phyloP scores from a whole-genome alignment of 2,797 vertebrate species.

The Pempheris klunzingeri region DNA sequence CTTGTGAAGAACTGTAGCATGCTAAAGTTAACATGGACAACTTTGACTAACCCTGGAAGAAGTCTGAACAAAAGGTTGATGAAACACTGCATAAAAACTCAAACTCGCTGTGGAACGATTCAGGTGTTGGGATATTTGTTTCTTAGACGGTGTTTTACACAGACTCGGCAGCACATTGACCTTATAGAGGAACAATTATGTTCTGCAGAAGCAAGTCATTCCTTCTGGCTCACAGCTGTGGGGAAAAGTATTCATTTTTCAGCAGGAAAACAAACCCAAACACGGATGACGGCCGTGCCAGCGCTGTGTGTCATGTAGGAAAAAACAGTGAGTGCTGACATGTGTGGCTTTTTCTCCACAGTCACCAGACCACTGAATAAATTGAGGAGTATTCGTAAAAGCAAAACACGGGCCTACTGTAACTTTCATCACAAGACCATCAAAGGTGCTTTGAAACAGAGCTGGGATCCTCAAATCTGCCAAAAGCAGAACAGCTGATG shows the following conservation, averaged over 20 bases:
- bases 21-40: not conserved
- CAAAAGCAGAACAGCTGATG: conserved; percentile 4
- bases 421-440: not conserved
- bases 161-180: not conserved
- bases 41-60: not conserved
- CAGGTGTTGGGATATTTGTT: not conserved
- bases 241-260: not conserved
- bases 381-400: not conserved
- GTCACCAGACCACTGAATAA: not conserved
- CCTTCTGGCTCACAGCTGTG: conserved; percentile 14
- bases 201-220: not conserved
- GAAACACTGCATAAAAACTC: not conserved
- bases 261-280: conserved; percentile 6
- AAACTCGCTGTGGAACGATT: not conserved
- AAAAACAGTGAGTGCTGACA: conserved; percentile 2
- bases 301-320: not conserved
- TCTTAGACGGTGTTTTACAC: not conserved
- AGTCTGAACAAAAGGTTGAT: not conserved
- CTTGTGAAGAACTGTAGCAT: not conserved
- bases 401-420: not conserved
- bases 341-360: conserved; percentile 15
- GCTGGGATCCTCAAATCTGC: conserved; percentile 5
- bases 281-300: not conserved
- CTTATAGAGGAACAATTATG: not conserved
- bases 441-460: not conserved